phyloP scores from a whole-genome alignment of 2,888 invertebrate genomes.

The Busseola fusca region DNA sequence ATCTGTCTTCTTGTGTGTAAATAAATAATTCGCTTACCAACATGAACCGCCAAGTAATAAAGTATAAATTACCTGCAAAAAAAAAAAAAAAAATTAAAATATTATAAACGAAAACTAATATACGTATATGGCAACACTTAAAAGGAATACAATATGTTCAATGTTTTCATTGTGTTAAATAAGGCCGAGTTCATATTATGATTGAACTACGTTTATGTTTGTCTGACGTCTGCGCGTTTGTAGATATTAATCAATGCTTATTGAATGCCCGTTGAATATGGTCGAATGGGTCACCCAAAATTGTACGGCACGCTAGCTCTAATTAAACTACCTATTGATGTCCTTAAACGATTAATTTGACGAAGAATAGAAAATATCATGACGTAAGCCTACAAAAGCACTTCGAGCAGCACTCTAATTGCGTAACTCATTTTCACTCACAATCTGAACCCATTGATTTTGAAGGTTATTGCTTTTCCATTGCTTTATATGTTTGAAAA shows the following conservation, averaged over 20 bases:
- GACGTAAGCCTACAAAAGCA: too few relatives aligned
- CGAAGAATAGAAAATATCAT: background rate
- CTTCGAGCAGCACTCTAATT: background rate
- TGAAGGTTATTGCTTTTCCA: too few relatives aligned
- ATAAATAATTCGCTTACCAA: slow-evolving; percentile 39
- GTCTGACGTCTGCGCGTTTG: slow-evolving; percentile 8
- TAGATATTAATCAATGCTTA: background rate
- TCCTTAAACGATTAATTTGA: background rate
- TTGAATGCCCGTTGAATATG: background rate
- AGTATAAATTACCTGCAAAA: slow-evolving; percentile 54
- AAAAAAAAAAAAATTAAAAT: slow-evolving; percentile 31
- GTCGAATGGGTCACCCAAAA: background rate
- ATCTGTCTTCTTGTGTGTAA: background rate
- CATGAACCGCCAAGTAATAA: slow-evolving; percentile 25
- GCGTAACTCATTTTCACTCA: too few relatives aligned
- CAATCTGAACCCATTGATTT: too few relatives aligned
- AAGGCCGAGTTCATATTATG: slow-evolving; percentile 13
- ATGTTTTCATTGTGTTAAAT: slow-evolving; percentile 31
- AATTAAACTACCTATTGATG: background rate
- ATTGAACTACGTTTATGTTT: background rate
- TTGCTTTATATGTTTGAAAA: background rate
- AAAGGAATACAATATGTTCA: slow-evolving; percentile 5
- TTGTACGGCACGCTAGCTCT: background rate
- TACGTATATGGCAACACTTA: slow-evolving; percentile 23
- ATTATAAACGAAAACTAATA: slow-evolving; percentile 16